Base-by-base conservation (phyloP, 2,797 vertebrate species). In the Phrynocephalus vlangalii region DNA sequence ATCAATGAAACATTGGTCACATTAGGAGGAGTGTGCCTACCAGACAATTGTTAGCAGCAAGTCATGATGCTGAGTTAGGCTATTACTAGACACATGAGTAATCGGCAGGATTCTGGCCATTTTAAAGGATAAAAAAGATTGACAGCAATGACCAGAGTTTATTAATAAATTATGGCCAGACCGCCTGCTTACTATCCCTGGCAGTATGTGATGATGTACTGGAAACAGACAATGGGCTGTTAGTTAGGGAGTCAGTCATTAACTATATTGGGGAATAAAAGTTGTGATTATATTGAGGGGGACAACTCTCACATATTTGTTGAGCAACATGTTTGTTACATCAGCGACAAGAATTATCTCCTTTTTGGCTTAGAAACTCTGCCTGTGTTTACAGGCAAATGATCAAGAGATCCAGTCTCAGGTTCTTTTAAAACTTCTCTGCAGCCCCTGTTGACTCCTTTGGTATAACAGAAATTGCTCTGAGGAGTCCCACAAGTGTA, bases 341-440 rank as follows among this genome's bases (percentile, higher is more conserved):
- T 5, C 7, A 79, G n/a, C 52, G 33, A 18, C 4, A 79, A 33
- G 28, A 28, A 20, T n/a, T 78, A 9, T 18, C 26, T 24, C 22
- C 63, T n/a, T 50, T 82, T 86, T 22, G 6, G 2, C 5, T 86
- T n/a, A 83, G 50, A 87, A 16, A 91, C 79, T 86, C 79, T 60
- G 2, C 78, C 73, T 20, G 30, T 90, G 82, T 1, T 38, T 83
- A 52, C 1, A 70, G 7, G 24, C 80, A 71, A 90, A 83, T 67
- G 38, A 83, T n/a, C 85, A 79, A 89, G 76, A 1, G 52, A 83
- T 83, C 4, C 38, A 87, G 68, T 1, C 26, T 90, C 86, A 85
- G 38, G 38, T 44, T 80, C 87, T 63, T 93, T 91, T 84, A 75
- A 92, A 89, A 70, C 52, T 87, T 48, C 15, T 52, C 56, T 78